Base-by-base conservation (phyloP, 2,888 invertebrate species). In the Agonopterix arenella region DNA sequence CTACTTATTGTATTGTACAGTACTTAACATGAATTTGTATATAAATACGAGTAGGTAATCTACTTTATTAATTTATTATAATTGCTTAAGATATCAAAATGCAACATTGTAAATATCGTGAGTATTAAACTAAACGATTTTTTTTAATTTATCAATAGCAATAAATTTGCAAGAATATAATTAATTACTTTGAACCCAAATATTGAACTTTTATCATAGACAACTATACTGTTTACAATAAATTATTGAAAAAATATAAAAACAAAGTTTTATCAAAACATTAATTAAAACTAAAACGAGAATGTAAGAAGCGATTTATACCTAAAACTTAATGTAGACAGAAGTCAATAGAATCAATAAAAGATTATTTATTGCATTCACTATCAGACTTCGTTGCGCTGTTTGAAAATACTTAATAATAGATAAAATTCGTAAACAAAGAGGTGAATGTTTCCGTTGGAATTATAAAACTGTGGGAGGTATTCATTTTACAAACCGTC, bases 321-420 rank as follows among this genome's bases (percentile, higher is more conserved):
- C 56, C 54, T n/a, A 28, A 28, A 28, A 28, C 28, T 28, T 7
- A 40, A 40, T 70, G 53, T 73, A 82, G 84, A 84, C 80, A 82
- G 70, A 73, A 71, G 70, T 70, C 67, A 66, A 74, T 67, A 66
- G 52, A 73, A 71, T 77, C 73, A 76, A 76, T 78, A 72, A 78
- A 72, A 70, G 70, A 57, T 72, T 69, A 80, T 70, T 76, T 73
- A 76, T 77, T 75, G 62, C 63, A 55, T 57, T 59, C 46, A 54
- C 51, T 72, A 73, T 71, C 72, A 54, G 53, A 60, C 52, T 56
- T 59, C 54, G 52, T 57, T 52, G 28, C 5, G 7, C 28, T 28
- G 28, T 68, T 67, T 65, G 67, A 74, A 76, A 70, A 72, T 71
- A 73, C 63, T 56, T 59, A 13, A 56, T 46, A 54, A 61, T 62